phyloP scores from a whole-genome alignment of 2,113 vertebrate genomes.

The Paradoxurus hermaphroditus region DNA sequence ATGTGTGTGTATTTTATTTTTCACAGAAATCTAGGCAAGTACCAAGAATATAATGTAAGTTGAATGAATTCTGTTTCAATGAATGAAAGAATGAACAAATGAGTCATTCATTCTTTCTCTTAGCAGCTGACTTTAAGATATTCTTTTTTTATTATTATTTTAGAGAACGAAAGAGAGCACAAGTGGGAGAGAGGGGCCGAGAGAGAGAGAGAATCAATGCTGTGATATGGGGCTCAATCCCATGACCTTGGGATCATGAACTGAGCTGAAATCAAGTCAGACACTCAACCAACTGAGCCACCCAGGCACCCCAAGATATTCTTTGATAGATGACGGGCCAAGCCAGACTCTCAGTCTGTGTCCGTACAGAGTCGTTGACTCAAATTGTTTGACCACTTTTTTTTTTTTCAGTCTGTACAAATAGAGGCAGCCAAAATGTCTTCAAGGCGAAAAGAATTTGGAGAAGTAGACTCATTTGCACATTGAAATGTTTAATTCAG shows the following conservation, averaged over 20 bases:
- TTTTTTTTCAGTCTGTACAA: not conserved
- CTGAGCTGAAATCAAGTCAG: no score
- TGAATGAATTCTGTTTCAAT: slow-evolving; percentile 39
- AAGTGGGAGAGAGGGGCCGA: no score
- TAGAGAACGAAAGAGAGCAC: no score
- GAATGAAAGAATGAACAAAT: slow-evolving; percentile 15
- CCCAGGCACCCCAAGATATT: not conserved
- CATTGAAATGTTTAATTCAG: not conserved
- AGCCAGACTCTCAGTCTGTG: not conserved
- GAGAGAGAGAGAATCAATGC: no score
- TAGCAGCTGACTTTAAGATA: not conserved
- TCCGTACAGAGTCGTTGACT: not conserved
- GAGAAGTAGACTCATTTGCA: not conserved
- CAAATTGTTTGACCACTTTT: not conserved
- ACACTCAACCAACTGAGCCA: no score
- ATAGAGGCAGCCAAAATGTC: not conserved
- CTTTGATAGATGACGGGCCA: not conserved
- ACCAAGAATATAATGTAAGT: not conserved
- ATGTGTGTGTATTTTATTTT: not conserved
- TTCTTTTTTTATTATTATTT: not conserved
- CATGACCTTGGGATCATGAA: no score
- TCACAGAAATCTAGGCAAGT: not conserved
- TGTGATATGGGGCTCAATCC: no score
- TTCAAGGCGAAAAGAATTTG: not conserved
- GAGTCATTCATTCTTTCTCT: not conserved